Conservation (phyloP, 2,113 vertebrate species). For the Psittacula cyanocephala region DNA sequence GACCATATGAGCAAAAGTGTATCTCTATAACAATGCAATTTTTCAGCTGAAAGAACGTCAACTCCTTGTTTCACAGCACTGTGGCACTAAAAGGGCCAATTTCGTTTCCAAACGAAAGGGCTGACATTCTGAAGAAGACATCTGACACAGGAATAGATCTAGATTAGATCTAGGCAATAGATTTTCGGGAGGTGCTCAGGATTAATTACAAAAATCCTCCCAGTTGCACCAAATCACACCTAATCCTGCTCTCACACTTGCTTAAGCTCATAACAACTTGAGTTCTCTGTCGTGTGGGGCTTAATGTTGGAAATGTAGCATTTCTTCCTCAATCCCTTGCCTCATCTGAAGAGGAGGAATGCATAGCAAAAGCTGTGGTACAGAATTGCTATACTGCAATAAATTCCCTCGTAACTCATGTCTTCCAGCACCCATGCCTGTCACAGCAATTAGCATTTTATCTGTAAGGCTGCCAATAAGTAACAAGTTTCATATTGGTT, state of each 20-base stretch:
- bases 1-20: neutral
- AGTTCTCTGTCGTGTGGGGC: neutral
- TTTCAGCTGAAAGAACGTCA: neutral
- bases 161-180: neutral
- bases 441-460: slow-evolving; percentile 20
- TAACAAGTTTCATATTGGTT: neutral
- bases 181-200: neutral
- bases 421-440: neutral
- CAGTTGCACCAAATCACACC: neutral
- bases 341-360: neutral
- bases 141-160: neutral
- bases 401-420: neutral
- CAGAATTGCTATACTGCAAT: fast-evolving
- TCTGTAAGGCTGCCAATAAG: slow-evolving; percentile 6
- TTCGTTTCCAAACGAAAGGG: neutral
- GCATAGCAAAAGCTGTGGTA: neutral
- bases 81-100: too few relatives aligned
- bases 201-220: neutral
- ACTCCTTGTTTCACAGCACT: neutral
- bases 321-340: neutral
- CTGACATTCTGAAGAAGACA: neutral
- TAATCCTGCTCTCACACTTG: neutral
- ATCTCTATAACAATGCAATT: neutral
- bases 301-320: neutral
- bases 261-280: neutral